Percentiles rank a stretch among this genome's conserved stretches.
phyloP scores from a whole-genome alignment of 2,888 invertebrate genomes.

The Anthoptus insignis region DNA sequence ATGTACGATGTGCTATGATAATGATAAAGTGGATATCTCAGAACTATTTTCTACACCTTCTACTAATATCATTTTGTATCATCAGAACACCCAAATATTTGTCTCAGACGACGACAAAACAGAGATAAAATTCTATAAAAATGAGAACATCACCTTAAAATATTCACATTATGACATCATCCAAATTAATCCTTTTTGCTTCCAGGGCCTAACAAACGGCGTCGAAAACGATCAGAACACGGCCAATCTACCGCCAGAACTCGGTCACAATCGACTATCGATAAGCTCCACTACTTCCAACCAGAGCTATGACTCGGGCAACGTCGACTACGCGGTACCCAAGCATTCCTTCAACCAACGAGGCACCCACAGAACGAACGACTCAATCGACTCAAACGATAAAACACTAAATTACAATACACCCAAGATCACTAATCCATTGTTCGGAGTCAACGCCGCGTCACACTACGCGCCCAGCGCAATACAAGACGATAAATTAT shows the following conservation, averaged over 20 bases:
- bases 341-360: slow-evolving; percentile 72
- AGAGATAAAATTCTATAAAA: slow-evolving; percentile 4
- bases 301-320: slow-evolving; percentile 78
- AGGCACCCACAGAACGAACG: slow-evolving; percentile 59
- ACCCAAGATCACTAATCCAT: slow-evolving; percentile 75
- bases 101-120: neutral
- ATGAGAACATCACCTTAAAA: neutral
- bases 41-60: too few relatives aligned
- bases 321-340: slow-evolving; percentile 75
- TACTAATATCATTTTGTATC: neutral
- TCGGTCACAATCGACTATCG: slow-evolving; percentile 77
- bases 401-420: slow-evolving; percentile 57
- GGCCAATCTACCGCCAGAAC: slow-evolving; percentile 68
- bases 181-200: slow-evolving; percentile 37
- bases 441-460: slow-evolving; percentile 83
- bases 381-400: slow-evolving; percentile 65
- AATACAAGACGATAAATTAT: slow-evolving; percentile 61
- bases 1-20: too few relatives aligned
- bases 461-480: slow-evolving; percentile 78
- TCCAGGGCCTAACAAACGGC: slow-evolving; percentile 82
- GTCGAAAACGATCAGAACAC: slow-evolving; percentile 82
- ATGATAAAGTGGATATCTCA: too few relatives aligned
- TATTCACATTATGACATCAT: slow-evolving; percentile 1
- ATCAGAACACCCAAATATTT: neutral
- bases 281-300: slow-evolving; percentile 79